A percentile compares a stretch with the other conserved stretches of the same genome.
phyloP scores from a whole-genome alignment of 2,113 vertebrate species.

The Camarhynchus parvulus region DNA sequence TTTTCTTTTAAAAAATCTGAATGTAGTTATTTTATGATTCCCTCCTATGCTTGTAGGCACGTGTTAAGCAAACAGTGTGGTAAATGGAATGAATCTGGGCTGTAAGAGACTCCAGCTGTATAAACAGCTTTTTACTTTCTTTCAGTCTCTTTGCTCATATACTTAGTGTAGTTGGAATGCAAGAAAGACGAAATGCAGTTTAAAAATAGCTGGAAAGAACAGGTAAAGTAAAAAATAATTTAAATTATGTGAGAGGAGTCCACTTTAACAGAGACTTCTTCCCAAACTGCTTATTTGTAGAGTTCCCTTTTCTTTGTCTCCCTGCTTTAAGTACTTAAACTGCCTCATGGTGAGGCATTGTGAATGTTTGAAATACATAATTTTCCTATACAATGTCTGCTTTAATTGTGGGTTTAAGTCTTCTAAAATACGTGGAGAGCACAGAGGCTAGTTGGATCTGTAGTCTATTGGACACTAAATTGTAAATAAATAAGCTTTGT shows the following conservation, averaged over 20 bases:
- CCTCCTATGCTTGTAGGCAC: neutral
- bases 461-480: neutral
- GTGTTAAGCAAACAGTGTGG: neutral
- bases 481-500: neutral
- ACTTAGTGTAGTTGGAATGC: neutral
- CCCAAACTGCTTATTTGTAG: neutral
- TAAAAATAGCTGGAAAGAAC: neutral
- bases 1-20: neutral
- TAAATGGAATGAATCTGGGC: neutral
- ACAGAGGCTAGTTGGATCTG: neutral
- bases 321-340: neutral
- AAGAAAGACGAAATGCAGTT: neutral
- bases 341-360: neutral
- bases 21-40: neutral
- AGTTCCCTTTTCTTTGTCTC: neutral
- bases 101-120: neutral
- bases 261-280: neutral
- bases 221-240: neutral
- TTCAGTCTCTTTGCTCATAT: neutral
- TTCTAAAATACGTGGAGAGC: neutral
- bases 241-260: neutral
- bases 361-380: neutral
- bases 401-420: neutral
- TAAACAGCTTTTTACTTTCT: neutral
- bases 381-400: neutral